These are phyloP conservation scores for Hystrix brachyura DNA, from an alignment of 2,113 vertebrate genomes.

Conservation along the genomic window DNA sequence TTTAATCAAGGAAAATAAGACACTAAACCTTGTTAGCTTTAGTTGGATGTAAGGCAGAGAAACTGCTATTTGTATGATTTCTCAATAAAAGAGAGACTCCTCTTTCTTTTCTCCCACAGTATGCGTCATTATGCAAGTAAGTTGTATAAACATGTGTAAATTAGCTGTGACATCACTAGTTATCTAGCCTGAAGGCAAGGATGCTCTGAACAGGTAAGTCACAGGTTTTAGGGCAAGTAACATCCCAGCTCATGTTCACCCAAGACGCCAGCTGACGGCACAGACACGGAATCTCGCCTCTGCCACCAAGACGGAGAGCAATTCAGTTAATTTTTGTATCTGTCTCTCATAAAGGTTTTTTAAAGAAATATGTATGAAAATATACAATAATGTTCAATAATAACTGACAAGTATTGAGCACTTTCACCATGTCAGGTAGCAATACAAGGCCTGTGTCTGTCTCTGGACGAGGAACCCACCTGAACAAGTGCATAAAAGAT, in stretches of 20 bases:
- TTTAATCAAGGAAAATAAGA: slow-evolving; percentile 19
- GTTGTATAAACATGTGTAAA: neutral
- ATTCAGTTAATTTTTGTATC: neutral
- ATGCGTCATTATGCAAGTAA: neutral
- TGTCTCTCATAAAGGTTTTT: neutral
- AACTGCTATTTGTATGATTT: neutral
- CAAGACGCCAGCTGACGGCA: neutral
- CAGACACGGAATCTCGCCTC: neutral
- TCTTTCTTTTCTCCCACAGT: neutral
- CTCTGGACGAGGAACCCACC: slow-evolving; percentile 87
- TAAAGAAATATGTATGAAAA: slow-evolving; percentile 40
- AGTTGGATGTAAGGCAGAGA: neutral
- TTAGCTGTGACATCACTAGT: neutral
- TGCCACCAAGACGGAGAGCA: neutral
- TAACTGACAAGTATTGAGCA: neutral
- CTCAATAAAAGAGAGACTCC: neutral
- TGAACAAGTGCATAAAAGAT: slow-evolving; percentile 98
- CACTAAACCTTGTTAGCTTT: neutral
- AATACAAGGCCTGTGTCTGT: neutral
- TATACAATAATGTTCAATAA: neutral
- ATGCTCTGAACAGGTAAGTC: neutral
- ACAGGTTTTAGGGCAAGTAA: neutral
- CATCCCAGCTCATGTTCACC: neutral
- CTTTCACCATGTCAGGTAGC: neutral
- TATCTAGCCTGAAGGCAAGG: neutral